Conservation (phyloP, 2,113 vertebrate genomes). For the Ochotona curzoniae region DNA sequence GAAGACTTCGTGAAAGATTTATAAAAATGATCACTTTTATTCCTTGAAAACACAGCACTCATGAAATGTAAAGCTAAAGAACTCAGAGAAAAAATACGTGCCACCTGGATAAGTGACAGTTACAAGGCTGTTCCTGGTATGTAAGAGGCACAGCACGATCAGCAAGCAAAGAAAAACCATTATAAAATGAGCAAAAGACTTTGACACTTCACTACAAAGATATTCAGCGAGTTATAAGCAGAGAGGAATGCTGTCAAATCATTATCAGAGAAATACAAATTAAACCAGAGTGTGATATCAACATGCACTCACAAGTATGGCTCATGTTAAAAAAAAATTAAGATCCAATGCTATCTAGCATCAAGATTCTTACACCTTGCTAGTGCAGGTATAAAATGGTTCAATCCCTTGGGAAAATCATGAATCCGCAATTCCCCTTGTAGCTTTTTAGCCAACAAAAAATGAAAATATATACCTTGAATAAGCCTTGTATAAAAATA, state of each 20-base stretch:
- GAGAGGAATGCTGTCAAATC: neutral
- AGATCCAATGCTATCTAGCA: neutral
- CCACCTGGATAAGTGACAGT: neutral
- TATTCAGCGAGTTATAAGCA: neutral
- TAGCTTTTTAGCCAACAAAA: neutral
- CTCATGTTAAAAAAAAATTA: neutral
- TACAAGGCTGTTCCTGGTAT: neutral
- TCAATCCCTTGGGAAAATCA: neutral
- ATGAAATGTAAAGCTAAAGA: neutral
- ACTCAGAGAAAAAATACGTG: neutral
- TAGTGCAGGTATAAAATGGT: neutral
- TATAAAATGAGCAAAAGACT: neutral
- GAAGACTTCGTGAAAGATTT: conserved; percentile 7
- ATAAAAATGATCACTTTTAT: neutral
- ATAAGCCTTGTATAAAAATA: neutral
- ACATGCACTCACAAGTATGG: neutral
- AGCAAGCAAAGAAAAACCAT: neutral
- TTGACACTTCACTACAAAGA: neutral
- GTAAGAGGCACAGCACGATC: neutral
- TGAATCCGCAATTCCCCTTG: neutral
- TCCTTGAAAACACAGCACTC: neutral
- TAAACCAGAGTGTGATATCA: neutral
- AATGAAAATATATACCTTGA: neutral
- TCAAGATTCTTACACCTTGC: neutral
- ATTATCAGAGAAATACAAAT: neutral